Percentiles rank a stretch among this genome's conserved stretches.
Evolutionary conservation across 1,140 invertebrate species (phyloP).

Genomic region (Drosophila biarmipes): DNA sequence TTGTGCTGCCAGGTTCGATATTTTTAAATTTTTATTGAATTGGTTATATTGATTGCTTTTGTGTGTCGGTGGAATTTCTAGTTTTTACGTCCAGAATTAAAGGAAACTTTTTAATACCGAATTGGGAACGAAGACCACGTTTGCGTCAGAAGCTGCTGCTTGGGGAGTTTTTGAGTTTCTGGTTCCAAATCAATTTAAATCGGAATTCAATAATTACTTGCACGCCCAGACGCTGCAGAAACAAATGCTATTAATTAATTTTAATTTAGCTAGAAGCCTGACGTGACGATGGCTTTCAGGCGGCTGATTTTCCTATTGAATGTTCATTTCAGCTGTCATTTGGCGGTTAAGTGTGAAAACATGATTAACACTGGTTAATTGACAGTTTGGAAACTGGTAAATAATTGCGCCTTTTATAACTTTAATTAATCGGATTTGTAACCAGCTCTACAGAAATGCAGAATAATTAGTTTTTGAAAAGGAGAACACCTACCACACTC

Average conservation of each 20-base stretch:
- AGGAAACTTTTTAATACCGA: neutral
- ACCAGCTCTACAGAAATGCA: neutral
- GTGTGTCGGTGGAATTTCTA: neutral
- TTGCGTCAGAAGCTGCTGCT: neutral
- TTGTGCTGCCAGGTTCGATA: neutral
- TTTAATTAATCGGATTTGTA: conserved; percentile 1
- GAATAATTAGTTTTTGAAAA: too few species aligned
- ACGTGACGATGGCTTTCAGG: conserved; percentile 7
- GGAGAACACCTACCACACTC: too few species aligned
- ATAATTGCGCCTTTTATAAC: conserved; percentile 1
- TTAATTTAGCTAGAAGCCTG: conserved; percentile 27
- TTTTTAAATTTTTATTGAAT: neutral
- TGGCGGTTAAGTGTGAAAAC: conserved; percentile 39
- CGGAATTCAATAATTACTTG: conserved; percentile 1
- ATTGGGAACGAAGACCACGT: neutral
- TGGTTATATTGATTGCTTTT: neutral
- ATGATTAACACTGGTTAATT: conserved; percentile 55
- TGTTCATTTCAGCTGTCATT: conserved; percentile 43
- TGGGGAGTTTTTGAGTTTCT: conserved; percentile 11
- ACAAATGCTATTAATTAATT: conserved; percentile 30
- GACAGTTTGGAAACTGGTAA: conserved; percentile 46
- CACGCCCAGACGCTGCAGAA: conserved; percentile 1
- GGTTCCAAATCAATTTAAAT: conserved; percentile 25
- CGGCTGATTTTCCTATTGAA: conserved; percentile 34
- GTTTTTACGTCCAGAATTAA: neutral